A percentile compares a stretch with the other conserved stretches of the same genome.
phyloP scores from a whole-genome alignment of 2,113 vertebrate genomes.

The Calcarius ornatus region DNA sequence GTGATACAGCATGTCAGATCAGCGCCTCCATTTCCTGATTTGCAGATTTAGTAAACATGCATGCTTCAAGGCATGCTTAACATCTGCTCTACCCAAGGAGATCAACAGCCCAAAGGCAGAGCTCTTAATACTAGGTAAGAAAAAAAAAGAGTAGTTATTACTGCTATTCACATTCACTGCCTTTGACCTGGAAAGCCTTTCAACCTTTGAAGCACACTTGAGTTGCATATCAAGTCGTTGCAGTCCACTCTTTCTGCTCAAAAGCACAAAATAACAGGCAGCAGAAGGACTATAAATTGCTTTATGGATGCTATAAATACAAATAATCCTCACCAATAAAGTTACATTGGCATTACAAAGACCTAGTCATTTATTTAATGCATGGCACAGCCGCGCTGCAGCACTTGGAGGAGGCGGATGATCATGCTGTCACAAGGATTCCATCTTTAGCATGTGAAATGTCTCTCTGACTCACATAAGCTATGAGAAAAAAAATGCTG shows the following conservation, averaged over 20 bases:
- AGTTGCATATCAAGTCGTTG: constrained; percentile 22
- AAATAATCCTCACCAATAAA: constrained; percentile 42
- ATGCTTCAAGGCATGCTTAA: neutral
- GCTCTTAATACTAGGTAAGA: neutral
- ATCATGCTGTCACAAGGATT: constrained; percentile 20
- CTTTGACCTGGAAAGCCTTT: constrained; percentile 30
- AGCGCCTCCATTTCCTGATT: neutral
- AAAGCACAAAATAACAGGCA: constrained; percentile 48
- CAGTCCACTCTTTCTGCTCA: constrained; percentile 15
- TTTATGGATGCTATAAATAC: constrained; percentile 56
- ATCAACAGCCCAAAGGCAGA: constrained; percentile 1
- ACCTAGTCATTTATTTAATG: constrained; percentile 26
- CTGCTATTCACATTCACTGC: neutral
- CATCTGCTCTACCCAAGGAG: neutral
- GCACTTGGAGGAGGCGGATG: neutral
- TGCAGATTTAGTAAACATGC: neutral
- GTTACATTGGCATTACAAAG: constrained; percentile 47
- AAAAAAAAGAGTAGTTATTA: neutral
- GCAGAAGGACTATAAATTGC: constrained; percentile 47
- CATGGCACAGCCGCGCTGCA: neutral
- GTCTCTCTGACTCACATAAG: neutral
- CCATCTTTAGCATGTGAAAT: constrained; percentile 23
- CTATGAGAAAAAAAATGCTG: neutral
- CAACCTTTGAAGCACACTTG: constrained; percentile 6
- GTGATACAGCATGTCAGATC: neutral